Conservation (phyloP, 1,140 invertebrate genomes). For the Cotesia chilonis region DNA sequence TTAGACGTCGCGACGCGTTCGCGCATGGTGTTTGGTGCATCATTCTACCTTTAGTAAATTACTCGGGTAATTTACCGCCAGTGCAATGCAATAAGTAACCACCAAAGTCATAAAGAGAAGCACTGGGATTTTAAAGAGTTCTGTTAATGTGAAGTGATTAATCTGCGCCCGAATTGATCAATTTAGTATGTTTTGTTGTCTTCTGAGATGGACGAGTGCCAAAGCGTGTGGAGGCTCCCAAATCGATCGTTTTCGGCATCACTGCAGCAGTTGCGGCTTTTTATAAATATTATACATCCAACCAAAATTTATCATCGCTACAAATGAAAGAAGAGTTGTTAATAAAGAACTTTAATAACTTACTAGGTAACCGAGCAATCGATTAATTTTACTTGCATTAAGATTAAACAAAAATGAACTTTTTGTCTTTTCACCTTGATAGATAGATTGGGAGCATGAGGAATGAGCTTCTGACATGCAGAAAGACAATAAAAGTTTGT, state of each 20-base stretch:
- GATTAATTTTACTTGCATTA: too few relatives aligned
- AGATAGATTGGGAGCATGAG: constrained; percentile 8
- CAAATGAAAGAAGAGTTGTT: background rate
- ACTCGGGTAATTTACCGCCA: too few relatives aligned
- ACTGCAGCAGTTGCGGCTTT: background rate
- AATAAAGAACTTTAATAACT: too few relatives aligned
- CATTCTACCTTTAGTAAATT: background rate
- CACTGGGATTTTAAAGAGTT: too few relatives aligned
- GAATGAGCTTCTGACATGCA: constrained; percentile 18
- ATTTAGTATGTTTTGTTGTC: background rate
- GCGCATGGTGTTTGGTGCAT: background rate
- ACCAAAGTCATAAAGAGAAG: too few relatives aligned
- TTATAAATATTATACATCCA: background rate
- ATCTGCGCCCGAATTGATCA: background rate
- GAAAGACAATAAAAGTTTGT: background rate
- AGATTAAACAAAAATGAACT: too few relatives aligned
- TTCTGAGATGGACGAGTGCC: background rate
- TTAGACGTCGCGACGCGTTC: constrained; percentile 18
- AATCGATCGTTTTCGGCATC: constrained; percentile 16
- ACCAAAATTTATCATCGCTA: background rate
- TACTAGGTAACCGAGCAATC: too few relatives aligned
- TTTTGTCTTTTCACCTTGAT: background rate
- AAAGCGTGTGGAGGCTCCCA: constrained; percentile 1
- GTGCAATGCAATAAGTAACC: too few relatives aligned
- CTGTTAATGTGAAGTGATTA: too few relatives aligned